Conservation (phyloP, 1,140 invertebrate genomes). For the Lepidostoma basale region DNA sequence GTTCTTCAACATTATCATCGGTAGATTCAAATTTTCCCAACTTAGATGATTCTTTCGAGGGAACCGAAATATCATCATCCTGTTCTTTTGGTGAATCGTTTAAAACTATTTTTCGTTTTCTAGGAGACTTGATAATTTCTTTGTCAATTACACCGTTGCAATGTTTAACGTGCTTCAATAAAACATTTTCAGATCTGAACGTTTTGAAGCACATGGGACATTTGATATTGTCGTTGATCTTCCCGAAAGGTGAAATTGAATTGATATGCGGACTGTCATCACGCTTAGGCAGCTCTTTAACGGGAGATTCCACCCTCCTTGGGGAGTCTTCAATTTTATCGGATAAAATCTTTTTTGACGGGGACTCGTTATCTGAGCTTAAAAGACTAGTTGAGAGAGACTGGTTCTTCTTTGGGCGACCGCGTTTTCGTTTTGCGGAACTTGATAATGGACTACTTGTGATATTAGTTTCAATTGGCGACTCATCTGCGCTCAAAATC, state of each 20-base stretch:
- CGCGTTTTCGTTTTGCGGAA: slow-evolving; percentile 38
- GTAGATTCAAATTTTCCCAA: too few relatives aligned
- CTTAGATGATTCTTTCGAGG: too few relatives aligned
- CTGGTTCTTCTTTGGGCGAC: slow-evolving; percentile 34
- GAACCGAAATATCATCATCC: too few relatives aligned
- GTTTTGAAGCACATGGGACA: slow-evolving; percentile 60
- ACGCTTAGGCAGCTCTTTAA: not conserved
- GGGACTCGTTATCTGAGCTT: not conserved
- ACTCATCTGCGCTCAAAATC: too few relatives aligned
- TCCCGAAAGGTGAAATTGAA: slow-evolving; percentile 28
- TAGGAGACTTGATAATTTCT: slow-evolving; percentile 34
- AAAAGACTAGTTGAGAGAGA: not conserved
- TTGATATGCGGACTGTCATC: not conserved
- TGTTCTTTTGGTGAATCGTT: not conserved
- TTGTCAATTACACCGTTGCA: slow-evolving; percentile 52
- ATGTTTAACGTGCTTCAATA: slow-evolving; percentile 61
- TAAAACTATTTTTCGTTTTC: slow-evolving; percentile 26
- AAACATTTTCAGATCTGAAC: slow-evolving; percentile 58
- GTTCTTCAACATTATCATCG: too few relatives aligned
- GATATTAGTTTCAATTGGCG: too few relatives aligned
- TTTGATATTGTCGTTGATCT: slow-evolving; percentile 42
- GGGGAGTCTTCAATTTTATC: not conserved
- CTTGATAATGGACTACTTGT: slow-evolving; percentile 14
- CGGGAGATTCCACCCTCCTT: not conserved
- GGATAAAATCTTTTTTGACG: not conserved